phyloP scores from a whole-genome alignment of 2,797 vertebrate species.

The Melanotaenia boesemani region DNA sequence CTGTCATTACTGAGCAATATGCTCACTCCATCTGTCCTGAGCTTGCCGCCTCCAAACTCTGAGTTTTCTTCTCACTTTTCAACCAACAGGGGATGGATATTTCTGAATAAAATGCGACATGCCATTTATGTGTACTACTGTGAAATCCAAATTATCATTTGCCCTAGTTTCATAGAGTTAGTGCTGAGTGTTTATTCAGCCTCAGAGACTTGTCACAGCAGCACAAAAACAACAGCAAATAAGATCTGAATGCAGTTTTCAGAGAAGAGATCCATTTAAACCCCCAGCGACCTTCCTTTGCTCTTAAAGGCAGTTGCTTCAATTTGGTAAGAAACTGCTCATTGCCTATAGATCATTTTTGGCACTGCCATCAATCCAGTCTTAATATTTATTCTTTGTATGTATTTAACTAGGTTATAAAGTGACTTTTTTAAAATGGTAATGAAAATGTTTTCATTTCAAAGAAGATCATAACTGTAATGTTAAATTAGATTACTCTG shows the following conservation, averaged over 20 bases:
- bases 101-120: constrained; percentile 48
- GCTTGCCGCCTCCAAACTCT: constrained; percentile 62
- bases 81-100: constrained; percentile 37
- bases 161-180: constrained; percentile 25
- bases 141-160: constrained; percentile 37
- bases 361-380: background rate
- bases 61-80: constrained; percentile 49
- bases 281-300: constrained; percentile 16
- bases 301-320: constrained; percentile 9
- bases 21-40: constrained; percentile 76
- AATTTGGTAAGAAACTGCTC: background rate
- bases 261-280: constrained; percentile 27
- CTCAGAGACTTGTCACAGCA: constrained; percentile 9
- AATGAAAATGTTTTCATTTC: too few relatives aligned
- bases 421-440: background rate
- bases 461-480: too few relatives aligned
- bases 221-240: constrained; percentile 11
- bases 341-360: constrained; percentile 12
- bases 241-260: constrained; percentile 30
- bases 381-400: background rate
- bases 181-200: constrained; percentile 21
- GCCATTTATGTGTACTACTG: constrained; percentile 26
- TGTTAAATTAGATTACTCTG: too few relatives aligned
- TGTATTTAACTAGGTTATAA: background rate
- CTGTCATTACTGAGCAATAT: constrained; percentile 77